phyloP scores from a whole-genome alignment of 2,888 invertebrate species.

The Silvanus unidentatus region DNA sequence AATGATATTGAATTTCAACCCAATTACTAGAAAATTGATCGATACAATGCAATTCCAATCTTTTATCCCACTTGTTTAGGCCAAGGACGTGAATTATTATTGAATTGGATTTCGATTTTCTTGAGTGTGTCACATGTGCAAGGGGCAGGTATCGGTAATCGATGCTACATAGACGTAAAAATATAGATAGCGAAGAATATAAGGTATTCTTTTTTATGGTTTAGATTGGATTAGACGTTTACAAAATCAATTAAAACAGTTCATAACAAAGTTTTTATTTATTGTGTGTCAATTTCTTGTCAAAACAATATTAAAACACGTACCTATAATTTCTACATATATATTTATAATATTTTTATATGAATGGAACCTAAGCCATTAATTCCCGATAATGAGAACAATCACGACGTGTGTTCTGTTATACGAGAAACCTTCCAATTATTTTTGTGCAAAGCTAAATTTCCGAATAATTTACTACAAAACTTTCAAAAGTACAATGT shows the following conservation, averaged over 20 bases:
- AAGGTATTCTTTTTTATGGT: too few relatives aligned
- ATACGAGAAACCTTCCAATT: slow-evolving; percentile 38
- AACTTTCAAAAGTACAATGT: slow-evolving; percentile 30
- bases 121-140: too few relatives aligned
- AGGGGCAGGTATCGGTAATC: too few relatives aligned
- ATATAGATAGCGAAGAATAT: too few relatives aligned
- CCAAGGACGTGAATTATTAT: background rate
- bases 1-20: slow-evolving; percentile 6
- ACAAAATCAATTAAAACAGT: too few relatives aligned
- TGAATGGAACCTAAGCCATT: slow-evolving; percentile 35
- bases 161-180: too few relatives aligned
- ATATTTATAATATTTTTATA: too few relatives aligned
- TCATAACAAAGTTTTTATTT: too few relatives aligned
- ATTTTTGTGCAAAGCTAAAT: slow-evolving; percentile 22
- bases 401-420: slow-evolving; percentile 31
- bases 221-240: too few relatives aligned
- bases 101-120: background rate
- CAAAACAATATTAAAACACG: background rate
- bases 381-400: slow-evolving; percentile 29
- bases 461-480: slow-evolving; percentile 31
- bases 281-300: too few relatives aligned
- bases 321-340: too few relatives aligned
- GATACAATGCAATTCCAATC: background rate
- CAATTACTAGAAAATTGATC: slow-evolving; percentile 7
- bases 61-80: background rate